phyloP scores from a whole-genome alignment of 1,140 invertebrate species.

The Danaus melanippus region DNA sequence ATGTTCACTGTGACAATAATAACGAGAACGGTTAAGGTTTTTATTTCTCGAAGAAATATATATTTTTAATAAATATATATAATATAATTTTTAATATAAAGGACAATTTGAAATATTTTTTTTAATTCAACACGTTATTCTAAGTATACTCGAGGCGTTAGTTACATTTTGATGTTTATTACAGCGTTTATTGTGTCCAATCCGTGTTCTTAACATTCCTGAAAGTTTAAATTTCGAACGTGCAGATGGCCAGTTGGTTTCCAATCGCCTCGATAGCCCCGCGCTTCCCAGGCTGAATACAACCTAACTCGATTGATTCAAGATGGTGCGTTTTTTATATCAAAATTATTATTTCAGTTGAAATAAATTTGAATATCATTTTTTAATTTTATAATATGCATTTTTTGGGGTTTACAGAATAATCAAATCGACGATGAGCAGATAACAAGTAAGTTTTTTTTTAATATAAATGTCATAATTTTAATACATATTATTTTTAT shows the following conservation, averaged over 20 bases:
- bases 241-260: constrained; percentile 35
- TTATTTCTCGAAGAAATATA: too few relatives aligned
- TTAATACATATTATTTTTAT: neutral
- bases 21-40: too few relatives aligned
- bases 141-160: constrained; percentile 14
- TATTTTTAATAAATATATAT: too few relatives aligned
- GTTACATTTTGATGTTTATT: constrained; percentile 13
- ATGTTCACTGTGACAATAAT: too few relatives aligned
- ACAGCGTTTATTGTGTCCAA: neutral
- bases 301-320: constrained; percentile 13
- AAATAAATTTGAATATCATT: neutral
- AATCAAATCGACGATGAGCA: constrained; percentile 75
- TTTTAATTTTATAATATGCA: constrained; percentile 1
- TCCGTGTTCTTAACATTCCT: constrained; percentile 19
- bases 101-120: neutral
- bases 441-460: constrained; percentile 73
- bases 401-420: constrained; percentile 51
- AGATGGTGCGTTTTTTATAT: constrained; percentile 42
- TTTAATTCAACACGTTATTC: constrained; percentile 6
- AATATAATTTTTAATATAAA: too few relatives aligned
- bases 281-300: constrained; percentile 16
- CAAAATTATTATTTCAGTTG: constrained; percentile 9
- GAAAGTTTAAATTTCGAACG: constrained; percentile 41
- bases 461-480: constrained; percentile 5
- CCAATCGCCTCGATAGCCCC: constrained; percentile 29